A percentile compares a stretch with the other conserved stretches of the same genome.
These are phyloP conservation scores for Drosophila acutilabella DNA, from an alignment of 2,888 invertebrate species.

Conservation along the genomic window DNA sequence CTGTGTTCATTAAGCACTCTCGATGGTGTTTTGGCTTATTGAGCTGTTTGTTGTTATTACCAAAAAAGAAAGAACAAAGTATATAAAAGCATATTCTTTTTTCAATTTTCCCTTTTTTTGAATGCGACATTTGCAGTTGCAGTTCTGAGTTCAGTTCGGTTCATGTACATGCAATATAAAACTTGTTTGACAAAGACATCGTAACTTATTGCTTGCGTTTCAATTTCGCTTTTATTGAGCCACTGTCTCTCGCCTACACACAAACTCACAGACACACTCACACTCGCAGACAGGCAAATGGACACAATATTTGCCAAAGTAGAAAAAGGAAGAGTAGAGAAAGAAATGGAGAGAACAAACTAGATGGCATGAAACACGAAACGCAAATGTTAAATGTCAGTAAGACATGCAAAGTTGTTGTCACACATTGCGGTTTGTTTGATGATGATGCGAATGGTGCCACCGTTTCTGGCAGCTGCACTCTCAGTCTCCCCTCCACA, in stretches of 20 bases:
- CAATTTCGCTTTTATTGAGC: slow-evolving; percentile 59
- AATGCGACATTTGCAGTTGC: slow-evolving; percentile 16
- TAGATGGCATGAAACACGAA: slow-evolving; percentile 74
- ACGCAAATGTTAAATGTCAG: slow-evolving; percentile 76
- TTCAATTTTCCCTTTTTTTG: slow-evolving; percentile 31
- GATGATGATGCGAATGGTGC: slow-evolving; percentile 38
- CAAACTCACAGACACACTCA: slow-evolving; percentile 17
- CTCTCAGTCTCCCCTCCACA: slow-evolving; percentile 4
- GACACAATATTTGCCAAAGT: slow-evolving; percentile 41
- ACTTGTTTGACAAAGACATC: slow-evolving; percentile 59
- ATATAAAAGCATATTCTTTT: slow-evolving; percentile 11
- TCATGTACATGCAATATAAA: slow-evolving; percentile 62
- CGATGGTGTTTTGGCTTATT: slow-evolving; percentile 40
- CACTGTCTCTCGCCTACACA: slow-evolving; percentile 43
- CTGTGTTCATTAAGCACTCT: slow-evolving; percentile 20
- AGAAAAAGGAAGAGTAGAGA: slow-evolving; percentile 17
- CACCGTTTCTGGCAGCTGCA: slow-evolving; percentile 25
- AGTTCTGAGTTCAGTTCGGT: slow-evolving; percentile 9
- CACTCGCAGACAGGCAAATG: slow-evolving; percentile 24
- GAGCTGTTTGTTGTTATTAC: slow-evolving; percentile 42
- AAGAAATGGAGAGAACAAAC: slow-evolving; percentile 9
- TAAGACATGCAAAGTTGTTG: slow-evolving; percentile 77
- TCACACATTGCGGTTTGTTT: slow-evolving; percentile 68
- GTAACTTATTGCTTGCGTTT: slow-evolving; percentile 61
- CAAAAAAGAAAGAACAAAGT: slow-evolving; percentile 20